Evolutionary conservation across 2,113 vertebrate genomes (phyloP).

Genomic region (Rousettus leschenaultii): DNA sequence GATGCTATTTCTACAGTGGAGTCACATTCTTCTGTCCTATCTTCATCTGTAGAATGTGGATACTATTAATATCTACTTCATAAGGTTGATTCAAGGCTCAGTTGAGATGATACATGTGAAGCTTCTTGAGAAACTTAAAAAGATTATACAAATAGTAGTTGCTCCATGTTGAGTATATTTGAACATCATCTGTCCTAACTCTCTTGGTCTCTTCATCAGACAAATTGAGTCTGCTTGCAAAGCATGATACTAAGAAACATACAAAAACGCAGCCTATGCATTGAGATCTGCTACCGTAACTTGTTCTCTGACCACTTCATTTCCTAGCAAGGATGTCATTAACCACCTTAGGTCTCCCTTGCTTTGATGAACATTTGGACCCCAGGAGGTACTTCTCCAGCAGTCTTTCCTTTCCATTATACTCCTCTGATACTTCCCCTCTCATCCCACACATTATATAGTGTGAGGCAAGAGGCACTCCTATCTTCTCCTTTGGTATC

Average conservation of each 20-base stretch:
- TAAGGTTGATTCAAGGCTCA: neutral
- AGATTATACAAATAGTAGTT: neutral
- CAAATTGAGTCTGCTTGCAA: neutral
- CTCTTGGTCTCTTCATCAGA: neutral
- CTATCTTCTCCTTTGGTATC: neutral
- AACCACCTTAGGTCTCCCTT: too few species aligned
- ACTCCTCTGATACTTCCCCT: neutral
- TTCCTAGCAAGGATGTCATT: neutral
- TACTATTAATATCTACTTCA: neutral
- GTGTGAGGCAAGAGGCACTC: too few species aligned
- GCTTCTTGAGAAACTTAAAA: neutral
- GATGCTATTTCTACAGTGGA: neutral
- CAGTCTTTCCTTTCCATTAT: neutral
- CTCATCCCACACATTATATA: rapidly evolving
- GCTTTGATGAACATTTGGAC: neutral
- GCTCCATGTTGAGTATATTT: neutral
- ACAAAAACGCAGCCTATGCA: neutral
- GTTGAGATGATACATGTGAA: neutral
- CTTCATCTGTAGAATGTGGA: neutral
- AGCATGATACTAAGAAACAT: neutral
- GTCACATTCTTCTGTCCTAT: neutral
- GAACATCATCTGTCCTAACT: neutral
- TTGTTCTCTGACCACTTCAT: neutral
- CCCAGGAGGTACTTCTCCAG: neutral
- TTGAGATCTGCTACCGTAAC: neutral